These are phyloP conservation scores for Drosophila conformis DNA, from an alignment of 2,888 invertebrate genomes.

Conservation along the genomic window DNA sequence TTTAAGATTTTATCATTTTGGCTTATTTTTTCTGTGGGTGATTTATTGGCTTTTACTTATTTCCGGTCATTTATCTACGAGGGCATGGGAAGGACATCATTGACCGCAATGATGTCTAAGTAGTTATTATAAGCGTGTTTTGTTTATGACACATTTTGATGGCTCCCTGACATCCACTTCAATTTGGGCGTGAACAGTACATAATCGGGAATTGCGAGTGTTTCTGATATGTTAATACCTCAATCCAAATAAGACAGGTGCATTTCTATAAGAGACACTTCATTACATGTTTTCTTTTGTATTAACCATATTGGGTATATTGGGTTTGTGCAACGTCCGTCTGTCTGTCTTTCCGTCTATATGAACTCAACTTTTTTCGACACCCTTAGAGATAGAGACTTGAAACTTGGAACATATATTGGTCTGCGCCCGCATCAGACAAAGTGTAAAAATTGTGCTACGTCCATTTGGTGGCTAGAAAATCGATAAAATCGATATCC, in stretches of 20 bases:
- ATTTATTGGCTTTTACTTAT: conserved; percentile 83
- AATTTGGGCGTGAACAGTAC: conserved; percentile 16
- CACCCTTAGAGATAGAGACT: no score
- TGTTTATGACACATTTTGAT: conserved; percentile 37
- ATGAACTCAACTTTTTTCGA: no score
- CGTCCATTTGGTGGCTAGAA: no score
- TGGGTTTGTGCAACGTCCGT: no score
- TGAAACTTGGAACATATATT: no score
- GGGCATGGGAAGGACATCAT: conserved; percentile 16
- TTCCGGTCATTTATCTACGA: conserved; percentile 70
- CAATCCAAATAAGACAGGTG: neutral
- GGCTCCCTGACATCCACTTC: conserved; percentile 38
- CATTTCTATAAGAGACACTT: neutral
- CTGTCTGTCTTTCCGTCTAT: no score
- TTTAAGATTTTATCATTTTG: conserved; percentile 35
- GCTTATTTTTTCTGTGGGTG: conserved; percentile 63
- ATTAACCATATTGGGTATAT: neutral
- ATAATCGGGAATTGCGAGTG: neutral
- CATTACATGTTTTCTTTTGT: neutral
- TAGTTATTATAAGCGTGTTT: conserved; percentile 63
- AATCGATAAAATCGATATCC: no score
- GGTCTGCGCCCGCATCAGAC: no score
- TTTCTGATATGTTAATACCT: conserved; percentile 1
- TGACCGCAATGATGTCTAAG: conserved; percentile 47
- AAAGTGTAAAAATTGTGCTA: no score